Percentiles rank a stretch among this genome's conserved stretches.
These are phyloP conservation scores for Muricea muricata DNA, from an alignment of 92 coral and sea anemone species.

Conservation along the genomic window DNA sequence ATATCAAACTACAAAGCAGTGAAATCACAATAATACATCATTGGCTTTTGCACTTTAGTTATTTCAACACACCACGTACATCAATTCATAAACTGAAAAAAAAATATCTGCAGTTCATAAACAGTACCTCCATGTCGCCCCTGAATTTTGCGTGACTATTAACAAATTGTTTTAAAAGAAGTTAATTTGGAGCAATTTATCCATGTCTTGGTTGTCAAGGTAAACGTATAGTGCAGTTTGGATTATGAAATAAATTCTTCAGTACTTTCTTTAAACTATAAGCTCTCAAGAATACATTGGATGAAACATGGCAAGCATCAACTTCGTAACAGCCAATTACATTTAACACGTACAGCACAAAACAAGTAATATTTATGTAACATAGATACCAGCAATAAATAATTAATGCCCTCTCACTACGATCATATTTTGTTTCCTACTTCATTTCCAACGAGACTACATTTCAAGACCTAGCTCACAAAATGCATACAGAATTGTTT, in stretches of 20 bases:
- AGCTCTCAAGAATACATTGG: neutral
- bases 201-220: constrained; percentile 18
- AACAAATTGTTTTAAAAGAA: neutral
- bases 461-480: neutral
- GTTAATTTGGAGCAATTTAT: neutral
- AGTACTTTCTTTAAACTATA: neutral
- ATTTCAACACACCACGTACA: neutral
- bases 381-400: constrained; percentile 19
- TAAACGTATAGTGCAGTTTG: no score
- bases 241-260: neutral
- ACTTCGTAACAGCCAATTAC: constrained; percentile 17
- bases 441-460: no score
- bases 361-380: neutral
- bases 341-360: neutral
- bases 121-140: constrained; percentile 4
- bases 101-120: neutral
- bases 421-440: neutral
- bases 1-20: neutral
- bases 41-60: neutral
- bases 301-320: neutral
- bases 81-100: neutral
- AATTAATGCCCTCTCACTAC: constrained; percentile 4
- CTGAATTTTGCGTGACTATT: neutral
- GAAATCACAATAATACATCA: neutral
- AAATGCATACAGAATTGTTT: neutral